A percentile compares a stretch with the other conserved stretches of the same genome.
These are phyloP conservation scores for Meloe dianella DNA, from an alignment of 2,888 invertebrate genomes.

Conservation along the genomic window DNA sequence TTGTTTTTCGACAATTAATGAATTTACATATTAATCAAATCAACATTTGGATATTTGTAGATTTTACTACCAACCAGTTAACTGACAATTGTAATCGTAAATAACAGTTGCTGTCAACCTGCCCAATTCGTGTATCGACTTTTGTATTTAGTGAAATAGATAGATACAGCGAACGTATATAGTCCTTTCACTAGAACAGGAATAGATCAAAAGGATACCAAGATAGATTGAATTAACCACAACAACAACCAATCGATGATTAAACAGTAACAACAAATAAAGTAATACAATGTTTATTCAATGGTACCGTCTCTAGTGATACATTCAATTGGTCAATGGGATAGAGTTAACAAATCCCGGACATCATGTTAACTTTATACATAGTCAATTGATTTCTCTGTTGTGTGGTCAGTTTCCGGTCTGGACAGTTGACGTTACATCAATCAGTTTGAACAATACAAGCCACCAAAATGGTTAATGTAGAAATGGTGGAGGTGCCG, in stretches of 20 bases:
- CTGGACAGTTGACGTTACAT: background rate
- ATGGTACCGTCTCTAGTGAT: background rate
- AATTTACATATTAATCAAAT: conserved; percentile 1
- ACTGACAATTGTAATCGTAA: background rate
- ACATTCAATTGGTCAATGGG: background rate
- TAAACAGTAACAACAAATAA: background rate
- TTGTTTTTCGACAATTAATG: background rate
- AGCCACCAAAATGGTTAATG: background rate
- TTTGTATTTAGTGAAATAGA: background rate
- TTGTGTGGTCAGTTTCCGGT: background rate
- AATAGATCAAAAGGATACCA: background rate
- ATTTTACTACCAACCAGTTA: background rate
- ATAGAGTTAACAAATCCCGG: background rate
- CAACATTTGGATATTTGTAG: background rate
- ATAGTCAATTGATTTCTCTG: conserved; percentile 2
- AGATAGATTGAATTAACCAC: no score
- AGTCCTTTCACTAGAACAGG: no score
- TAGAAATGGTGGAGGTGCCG: background rate
- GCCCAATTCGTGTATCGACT: background rate
- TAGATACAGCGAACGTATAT: background rate
- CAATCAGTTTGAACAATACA: background rate
- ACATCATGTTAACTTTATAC: background rate
- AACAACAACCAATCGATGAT: background rate
- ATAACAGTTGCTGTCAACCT: background rate
- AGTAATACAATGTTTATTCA: background rate